Evolutionary conservation across 2,888 invertebrate species (phyloP), one percentile per base, ranked within the genome.

Genomic region (Cryptocheilus praepositus): DNA sequence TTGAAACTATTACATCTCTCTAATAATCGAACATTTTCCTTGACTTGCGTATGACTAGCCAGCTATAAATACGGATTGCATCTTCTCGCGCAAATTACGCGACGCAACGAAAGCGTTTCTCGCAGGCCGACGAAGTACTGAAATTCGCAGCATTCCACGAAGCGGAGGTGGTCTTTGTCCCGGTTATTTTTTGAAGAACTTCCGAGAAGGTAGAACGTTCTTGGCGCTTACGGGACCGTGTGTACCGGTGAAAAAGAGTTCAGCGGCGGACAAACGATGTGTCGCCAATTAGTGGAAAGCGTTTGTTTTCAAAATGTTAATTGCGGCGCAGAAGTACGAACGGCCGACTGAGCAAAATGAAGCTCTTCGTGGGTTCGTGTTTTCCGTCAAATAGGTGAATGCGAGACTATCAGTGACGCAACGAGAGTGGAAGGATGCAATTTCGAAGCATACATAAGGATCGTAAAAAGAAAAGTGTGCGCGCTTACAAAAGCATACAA

Each of bases 341-440:
- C 36, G 36, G 36, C 8, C 13, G 36, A 11, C 36, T 36, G 36
- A 7, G 36, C 36, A 75, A 71, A 64, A 76, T 74, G 58, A 57
- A 64, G 28, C 68, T 76, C 77, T 78, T 79, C 80, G 79, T 70
- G 78, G 79, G 72, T 71, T 80, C 70, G 56, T 53, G 71, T 81
- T 81, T 76, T 77, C 11, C 52, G 71, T 46, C 49, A 80, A 79
- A 45, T 73, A 67, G 67, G 62, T 63, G 68, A 72, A 58, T 61
- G 21, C 55, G 56, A 22, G 18, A 19, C 28, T 16, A 53, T 28
- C n/a, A 36, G 7, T 11, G 15, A 16, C 4, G 36, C 11, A 13
- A 16, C 19, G 19, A 7, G 13, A 43, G 13, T 15, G n/a, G 8
- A 3, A 18, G 0, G 16, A 67, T 52, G 19, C 51, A 19, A 66